Evolutionary conservation across 2,113 vertebrate genomes (phyloP).

Genomic region (Limnothrissa miodon): DNA sequence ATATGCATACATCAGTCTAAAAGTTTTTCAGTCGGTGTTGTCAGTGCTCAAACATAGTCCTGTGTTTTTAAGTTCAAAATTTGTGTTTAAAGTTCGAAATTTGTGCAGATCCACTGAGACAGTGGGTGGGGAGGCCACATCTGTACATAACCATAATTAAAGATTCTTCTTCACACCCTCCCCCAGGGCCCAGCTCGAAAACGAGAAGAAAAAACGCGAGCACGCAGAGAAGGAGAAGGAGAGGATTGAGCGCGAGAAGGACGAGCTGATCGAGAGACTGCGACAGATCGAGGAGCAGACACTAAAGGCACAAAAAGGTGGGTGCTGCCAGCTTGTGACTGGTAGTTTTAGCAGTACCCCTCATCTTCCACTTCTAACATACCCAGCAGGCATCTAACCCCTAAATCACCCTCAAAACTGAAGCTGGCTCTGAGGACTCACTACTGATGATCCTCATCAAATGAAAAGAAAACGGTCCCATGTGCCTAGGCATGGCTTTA

Average conservation of each 20-base stretch:
- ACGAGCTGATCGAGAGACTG: constrained; percentile 89
- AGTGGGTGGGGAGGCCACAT: too few species aligned
- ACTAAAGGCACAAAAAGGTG: constrained; percentile 93
- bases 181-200: constrained; percentile 91
- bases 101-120: too few species aligned
- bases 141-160: too few species aligned
- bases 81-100: too few species aligned
- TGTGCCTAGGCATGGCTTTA: background rate
- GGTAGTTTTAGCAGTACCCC: background rate
- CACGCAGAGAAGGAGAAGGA: constrained; percentile 96
- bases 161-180: too few species aligned
- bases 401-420: background rate
- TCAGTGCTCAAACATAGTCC: too few species aligned
- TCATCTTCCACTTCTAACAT: background rate
- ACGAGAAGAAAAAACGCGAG: constrained; percentile 97
- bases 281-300: constrained; percentile 95
- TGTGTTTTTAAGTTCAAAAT: too few species aligned
- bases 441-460: too few species aligned
- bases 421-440: background rate
- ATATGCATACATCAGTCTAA: too few species aligned
- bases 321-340: too few species aligned
- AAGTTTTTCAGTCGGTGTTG: too few species aligned
- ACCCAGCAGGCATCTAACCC: background rate
- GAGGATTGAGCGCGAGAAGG: constrained; percentile 93
- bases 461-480: background rate